These are phyloP conservation scores for Anguilla megastoma DNA, from an alignment of 2,797 vertebrate species.

Conservation along the genomic window DNA sequence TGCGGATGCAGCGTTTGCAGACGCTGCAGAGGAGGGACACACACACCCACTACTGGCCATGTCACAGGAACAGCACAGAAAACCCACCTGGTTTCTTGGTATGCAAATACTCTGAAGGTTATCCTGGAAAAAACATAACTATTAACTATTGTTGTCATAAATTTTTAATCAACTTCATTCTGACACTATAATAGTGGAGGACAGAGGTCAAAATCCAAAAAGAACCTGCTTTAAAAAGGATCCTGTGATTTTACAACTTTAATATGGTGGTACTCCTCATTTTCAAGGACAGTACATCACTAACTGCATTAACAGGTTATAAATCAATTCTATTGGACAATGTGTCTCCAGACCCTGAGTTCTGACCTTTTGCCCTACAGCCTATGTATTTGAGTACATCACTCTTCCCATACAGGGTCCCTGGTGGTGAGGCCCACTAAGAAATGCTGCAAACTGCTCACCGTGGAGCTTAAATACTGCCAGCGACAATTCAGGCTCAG, in stretches of 20 bases:
- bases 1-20: slow-evolving; percentile 96
- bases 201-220: background rate
- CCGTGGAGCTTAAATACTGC: background rate
- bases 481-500: background rate
- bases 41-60: slow-evolving; percentile 9
- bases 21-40: slow-evolving; percentile 75
- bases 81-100: background rate
- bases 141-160: background rate
- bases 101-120: background rate
- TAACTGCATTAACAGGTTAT: background rate
- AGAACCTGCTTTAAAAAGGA: background rate
- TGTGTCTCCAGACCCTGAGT: background rate
- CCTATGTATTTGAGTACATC: background rate
- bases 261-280: background rate
- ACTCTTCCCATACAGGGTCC: background rate
- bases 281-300: background rate
- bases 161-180: background rate
- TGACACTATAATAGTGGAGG: background rate
- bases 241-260: background rate
- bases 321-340: background rate
- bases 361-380: background rate
- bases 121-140: background rate
- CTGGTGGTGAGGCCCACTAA: background rate
- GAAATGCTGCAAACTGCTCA: background rate
- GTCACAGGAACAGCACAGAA: background rate